Conservation (phyloP, 2,797 vertebrate genomes). For the Leptoclinus maculatus region DNA sequence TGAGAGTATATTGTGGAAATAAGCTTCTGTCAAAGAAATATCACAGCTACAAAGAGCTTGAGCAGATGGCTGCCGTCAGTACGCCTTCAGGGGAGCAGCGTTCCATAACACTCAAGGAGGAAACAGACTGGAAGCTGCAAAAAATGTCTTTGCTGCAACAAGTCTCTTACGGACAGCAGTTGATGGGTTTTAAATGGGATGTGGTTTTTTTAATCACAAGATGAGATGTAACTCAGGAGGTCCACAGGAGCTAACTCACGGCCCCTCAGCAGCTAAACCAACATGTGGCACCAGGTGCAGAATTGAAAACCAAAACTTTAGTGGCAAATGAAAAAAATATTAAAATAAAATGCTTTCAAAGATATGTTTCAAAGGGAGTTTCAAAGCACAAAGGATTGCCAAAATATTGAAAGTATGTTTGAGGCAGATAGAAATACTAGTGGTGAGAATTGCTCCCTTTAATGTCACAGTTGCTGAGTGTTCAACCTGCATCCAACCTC, state of each 20-base stretch:
- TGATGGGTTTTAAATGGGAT: conserved; percentile 28
- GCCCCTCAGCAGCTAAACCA: conserved; percentile 39
- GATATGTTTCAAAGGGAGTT: background rate
- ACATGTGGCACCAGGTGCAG: conserved; percentile 31
- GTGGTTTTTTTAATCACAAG: conserved; percentile 31
- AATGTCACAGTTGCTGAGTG: background rate
- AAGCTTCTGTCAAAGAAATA: conserved; percentile 63
- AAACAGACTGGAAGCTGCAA: conserved; percentile 27
- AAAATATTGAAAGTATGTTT: background rate
- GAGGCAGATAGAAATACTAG: background rate
- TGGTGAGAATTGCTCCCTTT: background rate
- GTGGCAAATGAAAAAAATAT: background rate
- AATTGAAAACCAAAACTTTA: background rate
- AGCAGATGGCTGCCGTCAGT: conserved; percentile 58
- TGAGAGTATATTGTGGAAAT: conserved; percentile 60
- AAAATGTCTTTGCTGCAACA: conserved; percentile 19
- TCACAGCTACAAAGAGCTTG: conserved; percentile 32
- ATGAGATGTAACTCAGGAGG: conserved; percentile 29
- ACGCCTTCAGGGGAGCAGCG: conserved; percentile 31
- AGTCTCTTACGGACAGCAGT: background rate
- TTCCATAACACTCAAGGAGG: conserved; percentile 24
- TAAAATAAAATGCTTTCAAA: conserved; percentile 1
- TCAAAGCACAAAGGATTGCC: background rate
- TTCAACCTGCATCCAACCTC: background rate
- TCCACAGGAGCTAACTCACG: background rate